Percentiles rank a stretch among this genome's conserved stretches.
These are phyloP conservation scores for Apis dorsata DNA, from an alignment of 1,140 invertebrate species.

Conservation along the genomic window DNA sequence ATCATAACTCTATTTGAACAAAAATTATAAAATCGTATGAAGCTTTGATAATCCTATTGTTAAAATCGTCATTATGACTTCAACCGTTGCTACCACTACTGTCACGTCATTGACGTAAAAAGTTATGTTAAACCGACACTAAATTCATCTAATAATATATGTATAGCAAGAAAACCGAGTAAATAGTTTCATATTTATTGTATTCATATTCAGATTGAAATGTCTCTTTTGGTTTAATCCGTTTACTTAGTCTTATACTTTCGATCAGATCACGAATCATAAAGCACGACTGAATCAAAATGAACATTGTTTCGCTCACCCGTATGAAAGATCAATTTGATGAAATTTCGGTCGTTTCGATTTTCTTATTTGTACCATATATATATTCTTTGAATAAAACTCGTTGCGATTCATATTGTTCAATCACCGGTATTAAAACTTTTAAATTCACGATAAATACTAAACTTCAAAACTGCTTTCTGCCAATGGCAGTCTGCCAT, in stretches of 20 bases:
- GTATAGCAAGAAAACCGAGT: background rate
- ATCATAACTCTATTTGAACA: background rate
- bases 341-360: conserved; percentile 1
- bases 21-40: background rate
- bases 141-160: background rate
- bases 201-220: background rate
- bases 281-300: conserved; percentile 18
- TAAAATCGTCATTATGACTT: background rate
- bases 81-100: background rate
- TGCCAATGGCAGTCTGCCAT: conserved; percentile 44
- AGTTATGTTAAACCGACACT: background rate
- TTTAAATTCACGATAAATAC: background rate
- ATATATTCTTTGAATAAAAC: background rate
- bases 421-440: conserved; percentile 12
- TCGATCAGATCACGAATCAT: background rate
- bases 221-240: background rate
- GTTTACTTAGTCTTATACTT: conserved; percentile 5
- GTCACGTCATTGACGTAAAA: conserved; percentile 5
- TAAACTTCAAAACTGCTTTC: conserved; percentile 22
- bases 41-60: background rate
- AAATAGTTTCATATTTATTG: background rate
- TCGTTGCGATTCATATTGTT: conserved; percentile 26
- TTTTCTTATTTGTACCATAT: background rate
- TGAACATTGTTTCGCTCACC: conserved; percentile 35
- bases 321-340: conserved; percentile 8